phyloP scores from a whole-genome alignment of 2,888 invertebrate species.

The Cerceris rybyensis region DNA sequence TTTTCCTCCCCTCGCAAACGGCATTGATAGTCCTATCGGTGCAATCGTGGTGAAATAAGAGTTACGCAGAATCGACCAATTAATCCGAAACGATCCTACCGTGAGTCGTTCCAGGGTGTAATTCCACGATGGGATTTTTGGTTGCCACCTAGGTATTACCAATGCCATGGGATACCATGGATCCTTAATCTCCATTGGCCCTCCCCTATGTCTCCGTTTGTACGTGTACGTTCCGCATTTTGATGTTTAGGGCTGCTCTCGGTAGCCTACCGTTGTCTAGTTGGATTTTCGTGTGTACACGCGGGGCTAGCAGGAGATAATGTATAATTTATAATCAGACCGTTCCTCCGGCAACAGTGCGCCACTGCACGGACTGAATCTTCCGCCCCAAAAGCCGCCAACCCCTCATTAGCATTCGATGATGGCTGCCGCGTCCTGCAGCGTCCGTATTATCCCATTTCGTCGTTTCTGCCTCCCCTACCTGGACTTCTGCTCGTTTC shows the following conservation, averaged over 20 bases:
- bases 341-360: conserved; percentile 73
- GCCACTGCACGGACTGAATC: conserved; percentile 69
- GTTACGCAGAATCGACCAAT: neutral
- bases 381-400: conserved; percentile 76
- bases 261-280: conserved; percentile 52
- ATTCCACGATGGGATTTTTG: conserved; percentile 25
- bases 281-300: conserved; percentile 64
- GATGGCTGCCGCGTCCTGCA: conserved; percentile 81
- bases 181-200: conserved; percentile 55
- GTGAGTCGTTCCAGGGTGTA: neutral
- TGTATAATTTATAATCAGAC: conserved; percentile 82
- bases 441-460: conserved; percentile 77
- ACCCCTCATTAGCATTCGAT: conserved; percentile 82
- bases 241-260: conserved; percentile 45
- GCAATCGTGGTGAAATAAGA: neutral
- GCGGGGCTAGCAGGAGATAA: conserved; percentile 70
- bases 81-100: neutral
- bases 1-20: neutral
- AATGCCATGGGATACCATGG: conserved; percentile 1
- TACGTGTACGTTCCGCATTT: conserved; percentile 50
- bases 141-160: conserved; percentile 10
- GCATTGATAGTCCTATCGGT: neutral
- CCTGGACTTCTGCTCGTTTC: conserved; percentile 63
- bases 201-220: neutral
- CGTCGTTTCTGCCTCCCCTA: conserved; percentile 69